Base-by-base conservation (phyloP, 2,888 invertebrate species). In the Amiota communis region DNA sequence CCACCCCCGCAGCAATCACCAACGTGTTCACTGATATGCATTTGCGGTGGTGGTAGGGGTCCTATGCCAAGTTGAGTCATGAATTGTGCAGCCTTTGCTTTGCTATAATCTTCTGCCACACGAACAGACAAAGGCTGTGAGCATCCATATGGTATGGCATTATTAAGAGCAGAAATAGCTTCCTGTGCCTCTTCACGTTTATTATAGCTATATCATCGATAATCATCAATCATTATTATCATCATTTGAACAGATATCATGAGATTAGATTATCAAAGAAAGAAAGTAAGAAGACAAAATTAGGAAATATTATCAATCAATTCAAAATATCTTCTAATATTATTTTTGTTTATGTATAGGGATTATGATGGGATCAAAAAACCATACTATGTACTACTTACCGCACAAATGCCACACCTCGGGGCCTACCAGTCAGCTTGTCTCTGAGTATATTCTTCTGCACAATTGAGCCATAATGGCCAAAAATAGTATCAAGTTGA, bases 361-460 rank as follows among this genome's bases (percentile, higher is more conserved):
- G 1, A 23, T 23, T 68, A 11, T 8, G 12, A 10, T n/a, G n/a
- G n/a, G 3, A 51, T 2, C 0, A 3, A 20, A 12, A 46, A 64
- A 64, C 4, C 47, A 46, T 46, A 8, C 46, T n/a, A n/a, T n/a
- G n/a, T 46, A 47, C n/a, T n/a, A 81, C 84, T 90, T 89, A 96
- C 96, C 96, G 94, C 74, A 97, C 96, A 91, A 98, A 98, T 15
- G 97, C 98, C 71, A 97, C 96, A 64, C 98, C 97, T 82, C 97
- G 91, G 10, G 97, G 96, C 86, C 95, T 92, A 67, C 97, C 96
- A 69, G 96, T 97, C 74, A 94, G 92, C 91, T 97, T 96, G 88
- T 98, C 97, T 81, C 95, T 93, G 80, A 98, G 91, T 81, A 98
- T 94, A 86, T 97, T 96, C 88, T 96, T 95, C 91, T 98, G 97